Conservation (phyloP, 1,140 invertebrate genomes). For the Aphelinus certus region DNA sequence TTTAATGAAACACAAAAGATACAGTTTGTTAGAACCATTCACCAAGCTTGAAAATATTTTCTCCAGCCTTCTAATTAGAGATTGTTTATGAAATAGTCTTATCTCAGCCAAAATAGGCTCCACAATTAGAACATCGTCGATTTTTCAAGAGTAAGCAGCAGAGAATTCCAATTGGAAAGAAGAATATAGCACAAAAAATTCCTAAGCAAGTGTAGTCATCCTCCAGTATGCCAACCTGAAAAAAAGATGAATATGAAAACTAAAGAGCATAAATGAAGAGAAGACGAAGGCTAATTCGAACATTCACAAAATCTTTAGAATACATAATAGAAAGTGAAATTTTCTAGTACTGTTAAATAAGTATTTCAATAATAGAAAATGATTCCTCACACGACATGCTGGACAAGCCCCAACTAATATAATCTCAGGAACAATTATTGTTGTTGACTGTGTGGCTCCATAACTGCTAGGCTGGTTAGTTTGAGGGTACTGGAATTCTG, state of each 20-base stretch:
- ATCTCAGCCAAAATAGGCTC: constrained; percentile 77
- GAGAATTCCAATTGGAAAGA: constrained; percentile 85
- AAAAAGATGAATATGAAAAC: constrained; percentile 34
- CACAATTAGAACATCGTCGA: constrained; percentile 84
- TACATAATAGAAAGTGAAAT: not conserved
- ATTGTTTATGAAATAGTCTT: constrained; percentile 1
- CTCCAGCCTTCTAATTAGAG: not conserved
- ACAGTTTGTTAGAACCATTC: no score
- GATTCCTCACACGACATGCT: constrained; percentile 74
- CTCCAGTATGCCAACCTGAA: constrained; percentile 80
- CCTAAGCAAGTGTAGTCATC: constrained; percentile 86
- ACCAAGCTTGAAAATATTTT: not conserved
- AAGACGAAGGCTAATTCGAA: no score
- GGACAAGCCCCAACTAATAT: constrained; percentile 84
- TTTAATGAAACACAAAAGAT: no score
- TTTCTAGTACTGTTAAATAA: constrained; percentile 8
- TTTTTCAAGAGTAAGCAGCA: constrained; percentile 84
- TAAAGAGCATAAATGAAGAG: no score
- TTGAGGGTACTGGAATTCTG: constrained; percentile 38
- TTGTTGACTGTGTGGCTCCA: constrained; percentile 63
- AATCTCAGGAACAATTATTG: constrained; percentile 68
- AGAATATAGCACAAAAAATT: constrained; percentile 84
- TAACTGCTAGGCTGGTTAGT: constrained; percentile 60
- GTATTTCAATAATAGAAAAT: not conserved
- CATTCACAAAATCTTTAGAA: no score